These are phyloP conservation scores for Chesias legatella DNA, from an alignment of 2,888 invertebrate genomes.

Conservation along the genomic window DNA sequence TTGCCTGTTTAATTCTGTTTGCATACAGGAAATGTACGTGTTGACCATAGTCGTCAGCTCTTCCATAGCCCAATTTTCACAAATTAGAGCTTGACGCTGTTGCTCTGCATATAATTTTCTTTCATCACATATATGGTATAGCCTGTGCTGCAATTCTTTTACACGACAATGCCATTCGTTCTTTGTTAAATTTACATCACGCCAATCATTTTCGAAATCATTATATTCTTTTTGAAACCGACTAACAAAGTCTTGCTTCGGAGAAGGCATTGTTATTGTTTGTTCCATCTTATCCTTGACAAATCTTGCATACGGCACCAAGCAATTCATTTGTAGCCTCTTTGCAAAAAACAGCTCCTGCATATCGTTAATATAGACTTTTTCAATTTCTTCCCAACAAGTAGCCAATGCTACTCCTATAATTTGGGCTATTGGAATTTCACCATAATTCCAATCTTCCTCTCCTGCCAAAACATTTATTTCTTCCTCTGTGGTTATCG, in stretches of 20 bases:
- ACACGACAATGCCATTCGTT: conserved; percentile 82
- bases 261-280: conserved; percentile 77
- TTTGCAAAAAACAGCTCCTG: conserved; percentile 80
- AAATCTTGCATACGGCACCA: conserved; percentile 79
- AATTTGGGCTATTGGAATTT: conserved; percentile 53
- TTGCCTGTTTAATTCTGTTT: conserved; percentile 82
- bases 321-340: conserved; percentile 73
- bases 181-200: conserved; percentile 79
- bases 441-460: conserved; percentile 71
- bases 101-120: conserved; percentile 77
- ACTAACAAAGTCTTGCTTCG: conserved; percentile 78
- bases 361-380: conserved; percentile 72
- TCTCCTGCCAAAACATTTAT: conserved; percentile 58
- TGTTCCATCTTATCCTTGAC: conserved; percentile 77
- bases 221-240: conserved; percentile 82
- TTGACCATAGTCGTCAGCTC: conserved; percentile 78
- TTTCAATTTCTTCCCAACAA: conserved; percentile 77
- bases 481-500: conserved; percentile 38
- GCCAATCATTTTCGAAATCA: conserved; percentile 79
- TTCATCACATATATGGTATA: conserved; percentile 80
- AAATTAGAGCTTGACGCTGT: conserved; percentile 73
- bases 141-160: conserved; percentile 68
- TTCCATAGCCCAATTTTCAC: conserved; percentile 79
- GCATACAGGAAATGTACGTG: conserved; percentile 78
- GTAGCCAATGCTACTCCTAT: conserved; percentile 63